phyloP scores from a whole-genome alignment of 1,140 invertebrate species.

The Anastrepha ludens region DNA sequence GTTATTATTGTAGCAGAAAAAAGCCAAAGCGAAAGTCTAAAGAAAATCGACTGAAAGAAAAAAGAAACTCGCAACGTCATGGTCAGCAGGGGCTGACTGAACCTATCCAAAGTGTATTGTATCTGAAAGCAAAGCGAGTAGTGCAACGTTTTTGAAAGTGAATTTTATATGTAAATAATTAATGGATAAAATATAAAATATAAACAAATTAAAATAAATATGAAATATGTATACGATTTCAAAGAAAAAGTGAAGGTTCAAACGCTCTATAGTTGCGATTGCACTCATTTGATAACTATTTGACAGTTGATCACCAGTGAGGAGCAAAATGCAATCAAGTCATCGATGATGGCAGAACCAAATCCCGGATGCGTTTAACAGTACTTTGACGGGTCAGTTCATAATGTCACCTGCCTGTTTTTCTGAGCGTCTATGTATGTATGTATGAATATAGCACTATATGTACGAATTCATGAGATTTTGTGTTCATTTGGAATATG shows the following conservation, averaged over 20 bases:
- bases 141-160: slow-evolving; percentile 7
- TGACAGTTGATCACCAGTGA: background rate
- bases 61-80: background rate
- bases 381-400: background rate
- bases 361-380: background rate
- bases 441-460: background rate
- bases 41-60: background rate
- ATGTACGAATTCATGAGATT: background rate
- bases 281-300: too few species aligned
- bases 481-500: background rate
- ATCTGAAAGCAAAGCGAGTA: background rate
- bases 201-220: background rate
- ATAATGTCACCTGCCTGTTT: background rate
- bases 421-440: background rate
- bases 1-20: slow-evolving; percentile 12
- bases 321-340: background rate
- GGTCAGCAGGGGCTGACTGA: background rate
- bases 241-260: background rate
- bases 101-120: background rate
- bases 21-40: background rate
- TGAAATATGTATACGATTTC: background rate
- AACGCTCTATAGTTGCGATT: too few species aligned
- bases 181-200: background rate
- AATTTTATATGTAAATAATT: background rate
- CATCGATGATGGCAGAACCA: background rate